A percentile compares a stretch with the other conserved stretches of the same genome.
Evolutionary conservation across 2,113 vertebrate genomes (phyloP).

Genomic region (Petrocephalus microphthalmus): DNA sequence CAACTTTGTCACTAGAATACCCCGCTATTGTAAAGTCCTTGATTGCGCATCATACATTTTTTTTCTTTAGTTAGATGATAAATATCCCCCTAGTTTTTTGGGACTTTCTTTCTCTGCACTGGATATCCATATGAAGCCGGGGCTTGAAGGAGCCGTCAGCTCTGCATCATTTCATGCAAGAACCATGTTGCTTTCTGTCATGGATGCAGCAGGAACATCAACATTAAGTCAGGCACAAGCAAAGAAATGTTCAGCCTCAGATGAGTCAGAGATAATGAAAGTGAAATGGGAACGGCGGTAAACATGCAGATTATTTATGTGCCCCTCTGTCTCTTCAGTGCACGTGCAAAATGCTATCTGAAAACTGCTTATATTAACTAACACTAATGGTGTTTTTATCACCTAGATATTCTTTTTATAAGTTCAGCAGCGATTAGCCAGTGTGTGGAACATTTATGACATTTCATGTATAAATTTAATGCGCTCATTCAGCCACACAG

Average conservation of each 20-base stretch:
- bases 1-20: background rate
- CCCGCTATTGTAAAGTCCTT: background rate
- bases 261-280: background rate
- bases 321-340: background rate
- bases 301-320: background rate
- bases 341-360: background rate
- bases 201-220: background rate
- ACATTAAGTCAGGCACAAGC: background rate
- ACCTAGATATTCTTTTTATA: conserved; percentile 1
- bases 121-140: background rate
- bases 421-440: background rate
- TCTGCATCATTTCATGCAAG: background rate
- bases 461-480: conserved; percentile 12
- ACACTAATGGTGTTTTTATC: background rate
- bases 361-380: background rate
- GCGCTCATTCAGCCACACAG: background rate
- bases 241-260: background rate
- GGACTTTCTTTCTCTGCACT: background rate
- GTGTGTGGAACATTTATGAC: conserved; percentile 3
- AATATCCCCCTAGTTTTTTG: background rate
- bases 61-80: background rate
- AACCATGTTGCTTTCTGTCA: background rate
- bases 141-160: background rate
- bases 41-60: background rate
- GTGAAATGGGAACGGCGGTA: background rate